Evolutionary conservation across 2,888 invertebrate genomes (phyloP).

Genomic region (Apotomis capreana): DNA sequence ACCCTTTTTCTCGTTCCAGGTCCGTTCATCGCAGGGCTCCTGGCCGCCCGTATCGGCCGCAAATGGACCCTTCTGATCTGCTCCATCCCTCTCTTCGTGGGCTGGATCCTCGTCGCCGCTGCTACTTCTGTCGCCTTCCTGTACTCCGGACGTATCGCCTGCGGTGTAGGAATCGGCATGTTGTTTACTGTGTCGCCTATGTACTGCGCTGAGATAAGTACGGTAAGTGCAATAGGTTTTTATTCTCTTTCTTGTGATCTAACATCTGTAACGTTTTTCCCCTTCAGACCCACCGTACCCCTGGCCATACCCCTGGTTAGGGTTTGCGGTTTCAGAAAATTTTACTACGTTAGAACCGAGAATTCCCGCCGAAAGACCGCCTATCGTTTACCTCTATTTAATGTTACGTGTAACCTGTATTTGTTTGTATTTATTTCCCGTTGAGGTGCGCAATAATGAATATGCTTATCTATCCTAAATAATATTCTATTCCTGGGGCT

Average conservation of each 20-base stretch:
- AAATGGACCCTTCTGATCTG: conserved; percentile 87
- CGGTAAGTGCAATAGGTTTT: conserved; percentile 68
- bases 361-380: too few relatives aligned
- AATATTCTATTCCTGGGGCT: too few relatives aligned
- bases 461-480: too few relatives aligned
- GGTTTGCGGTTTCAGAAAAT: too few relatives aligned
- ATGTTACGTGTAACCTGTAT: too few relatives aligned
- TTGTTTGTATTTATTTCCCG: too few relatives aligned
- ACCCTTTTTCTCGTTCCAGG: conserved; percentile 66
- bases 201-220: conserved; percentile 94
- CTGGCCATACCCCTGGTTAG: too few relatives aligned
- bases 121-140: conserved; percentile 75
- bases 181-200: conserved; percentile 90
- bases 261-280: neutral
- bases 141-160: conserved; percentile 83
- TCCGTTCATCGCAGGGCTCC: conserved; percentile 87
- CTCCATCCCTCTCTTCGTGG: conserved; percentile 86
- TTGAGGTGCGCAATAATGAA: too few relatives aligned
- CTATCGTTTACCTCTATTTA: too few relatives aligned
- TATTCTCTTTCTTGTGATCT: neutral
- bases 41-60: conserved; percentile 86
- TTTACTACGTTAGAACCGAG: too few relatives aligned
- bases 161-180: conserved; percentile 87
- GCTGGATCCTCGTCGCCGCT: conserved; percentile 86
- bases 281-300: too few relatives aligned